Evolutionary conservation across 2,888 invertebrate species (phyloP).

Genomic region (Morinoia aosen): DNA sequence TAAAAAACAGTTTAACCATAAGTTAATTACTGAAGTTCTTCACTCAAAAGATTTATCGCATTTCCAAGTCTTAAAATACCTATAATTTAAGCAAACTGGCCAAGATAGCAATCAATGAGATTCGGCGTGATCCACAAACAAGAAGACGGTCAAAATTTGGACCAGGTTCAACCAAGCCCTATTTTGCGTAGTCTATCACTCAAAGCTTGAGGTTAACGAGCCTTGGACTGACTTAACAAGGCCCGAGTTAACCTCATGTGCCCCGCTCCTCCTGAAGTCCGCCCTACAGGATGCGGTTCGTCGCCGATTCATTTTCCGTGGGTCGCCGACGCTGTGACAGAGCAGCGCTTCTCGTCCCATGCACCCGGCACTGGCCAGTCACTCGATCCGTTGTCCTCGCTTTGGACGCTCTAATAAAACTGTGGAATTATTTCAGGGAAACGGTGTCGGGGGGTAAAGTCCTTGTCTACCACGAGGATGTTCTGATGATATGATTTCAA

Average conservation of each 20-base stretch:
- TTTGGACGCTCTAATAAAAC: background rate
- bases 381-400: background rate
- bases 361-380: background rate
- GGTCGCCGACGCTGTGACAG: slow-evolving; percentile 26
- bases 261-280: background rate
- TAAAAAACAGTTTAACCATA: background rate
- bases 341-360: background rate
- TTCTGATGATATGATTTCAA: background rate
- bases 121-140: background rate
- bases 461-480: background rate
- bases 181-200: background rate
- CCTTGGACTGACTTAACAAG: slow-evolving; percentile 25
- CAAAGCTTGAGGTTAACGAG: background rate
- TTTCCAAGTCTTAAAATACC: background rate
- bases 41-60: too few species aligned
- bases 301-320: slow-evolving; percentile 14
- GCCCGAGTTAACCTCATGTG: slow-evolving; percentile 18
- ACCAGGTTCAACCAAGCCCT: background rate
- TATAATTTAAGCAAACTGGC: background rate
- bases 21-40: background rate
- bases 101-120: background rate
- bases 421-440: background rate
- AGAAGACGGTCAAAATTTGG: background rate
- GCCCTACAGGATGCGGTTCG: slow-evolving; percentile 6
- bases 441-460: background rate